Evolutionary conservation across 64 coral and sea anemone genomes (phyloP).

Genomic region (Montipora foliosa): DNA sequence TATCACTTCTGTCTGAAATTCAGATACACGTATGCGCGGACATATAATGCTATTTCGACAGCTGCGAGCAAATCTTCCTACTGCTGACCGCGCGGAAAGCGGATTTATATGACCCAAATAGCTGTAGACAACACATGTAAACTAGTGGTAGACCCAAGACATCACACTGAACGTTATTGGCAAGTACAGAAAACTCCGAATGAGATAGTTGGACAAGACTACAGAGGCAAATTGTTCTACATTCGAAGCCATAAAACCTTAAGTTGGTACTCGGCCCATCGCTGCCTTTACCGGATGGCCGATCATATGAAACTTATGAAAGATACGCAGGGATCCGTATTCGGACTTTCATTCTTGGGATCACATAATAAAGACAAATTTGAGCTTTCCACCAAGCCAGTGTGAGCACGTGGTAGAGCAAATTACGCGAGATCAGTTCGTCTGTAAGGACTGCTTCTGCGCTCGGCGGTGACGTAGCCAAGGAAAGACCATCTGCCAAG

Average conservation of each 20-base stretch:
- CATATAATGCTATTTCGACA: background rate
- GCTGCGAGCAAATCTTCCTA: conserved; percentile 85
- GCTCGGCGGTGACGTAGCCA: conserved; percentile 66
- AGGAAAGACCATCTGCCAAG: conserved; percentile 84
- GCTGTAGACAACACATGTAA: conserved; percentile 55
- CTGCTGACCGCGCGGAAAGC: conserved; percentile 74
- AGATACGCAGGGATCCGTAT: conserved; percentile 75
- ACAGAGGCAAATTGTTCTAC: conserved; percentile 75
- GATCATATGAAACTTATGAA: conserved; percentile 78
- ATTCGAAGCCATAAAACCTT: conserved; percentile 59
- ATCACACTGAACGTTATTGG: conserved; percentile 88
- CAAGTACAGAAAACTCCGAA: conserved; percentile 77
- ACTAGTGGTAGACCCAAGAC: conserved; percentile 72
- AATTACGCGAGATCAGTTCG: conserved; percentile 81
- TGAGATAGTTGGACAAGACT: conserved; percentile 74
- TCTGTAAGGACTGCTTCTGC: conserved; percentile 92
- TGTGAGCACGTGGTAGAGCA: conserved; percentile 81
- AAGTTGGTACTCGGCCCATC: background rate
- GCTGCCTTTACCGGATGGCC: conserved; percentile 69
- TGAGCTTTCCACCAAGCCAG: conserved; percentile 67
- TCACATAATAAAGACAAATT: conserved; percentile 49
- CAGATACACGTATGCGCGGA: too few relatives aligned
- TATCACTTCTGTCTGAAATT: too few relatives aligned
- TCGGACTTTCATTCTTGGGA: conserved; percentile 75
- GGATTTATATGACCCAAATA: conserved; percentile 13